Percentiles rank a stretch among this genome's conserved stretches.
phyloP scores from a whole-genome alignment of 2,113 vertebrate genomes.

The Ginglymostoma cirratum region DNA sequence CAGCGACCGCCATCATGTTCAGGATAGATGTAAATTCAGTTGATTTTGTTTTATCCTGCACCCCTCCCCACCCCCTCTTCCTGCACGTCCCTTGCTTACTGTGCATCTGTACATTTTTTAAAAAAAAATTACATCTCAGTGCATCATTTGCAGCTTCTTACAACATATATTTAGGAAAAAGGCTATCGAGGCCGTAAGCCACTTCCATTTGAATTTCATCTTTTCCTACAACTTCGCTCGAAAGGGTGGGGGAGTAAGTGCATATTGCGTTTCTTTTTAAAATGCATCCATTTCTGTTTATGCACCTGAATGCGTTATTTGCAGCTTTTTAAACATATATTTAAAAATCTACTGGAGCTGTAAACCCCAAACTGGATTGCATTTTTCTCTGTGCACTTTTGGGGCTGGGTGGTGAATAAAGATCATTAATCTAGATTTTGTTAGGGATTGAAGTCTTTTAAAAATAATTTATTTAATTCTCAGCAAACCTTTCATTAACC shows the following conservation, averaged over 20 bases:
- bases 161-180: background rate
- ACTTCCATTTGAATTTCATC: background rate
- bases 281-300: background rate
- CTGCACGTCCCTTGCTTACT: background rate
- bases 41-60: background rate
- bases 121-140: background rate
- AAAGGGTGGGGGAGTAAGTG: background rate
- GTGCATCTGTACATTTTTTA: background rate
- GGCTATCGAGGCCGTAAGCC: background rate
- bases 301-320: background rate
- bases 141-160: background rate
- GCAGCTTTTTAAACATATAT: background rate
- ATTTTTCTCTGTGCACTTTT: background rate
- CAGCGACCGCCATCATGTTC: slow-evolving; percentile 36
- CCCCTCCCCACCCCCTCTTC: background rate
- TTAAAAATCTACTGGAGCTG: background rate
- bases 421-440: background rate
- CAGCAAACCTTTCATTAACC: slow-evolving; percentile 6
- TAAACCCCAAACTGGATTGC: background rate
- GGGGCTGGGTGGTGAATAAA: background rate
- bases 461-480: slow-evolving; percentile 18
- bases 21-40: background rate
- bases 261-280: too few species aligned
- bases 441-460: background rate
- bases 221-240: background rate